Evolutionary conservation across 2,797 vertebrate genomes (phyloP).

Genomic region (Megaceryle alcyon): DNA sequence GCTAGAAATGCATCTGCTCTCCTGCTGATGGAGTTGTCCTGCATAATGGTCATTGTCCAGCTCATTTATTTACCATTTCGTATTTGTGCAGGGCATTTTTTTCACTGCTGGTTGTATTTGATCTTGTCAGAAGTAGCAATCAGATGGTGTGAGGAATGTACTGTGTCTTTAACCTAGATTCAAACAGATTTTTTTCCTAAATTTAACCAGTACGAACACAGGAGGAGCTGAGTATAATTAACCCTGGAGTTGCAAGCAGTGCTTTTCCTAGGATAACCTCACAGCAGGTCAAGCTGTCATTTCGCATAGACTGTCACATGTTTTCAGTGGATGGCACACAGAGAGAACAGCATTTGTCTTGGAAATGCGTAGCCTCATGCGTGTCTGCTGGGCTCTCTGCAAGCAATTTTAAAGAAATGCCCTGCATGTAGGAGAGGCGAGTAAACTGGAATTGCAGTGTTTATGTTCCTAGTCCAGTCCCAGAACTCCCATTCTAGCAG

Average conservation of each 20-base stretch:
- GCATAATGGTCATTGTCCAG: neutral
- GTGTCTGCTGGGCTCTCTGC: neutral
- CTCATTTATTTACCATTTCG: neutral
- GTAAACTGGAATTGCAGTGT: neutral
- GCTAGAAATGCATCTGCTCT: neutral
- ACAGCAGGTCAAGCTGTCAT: slow-evolving; percentile 14
- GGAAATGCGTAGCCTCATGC: neutral
- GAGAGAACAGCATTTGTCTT: neutral
- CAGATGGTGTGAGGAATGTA: neutral
- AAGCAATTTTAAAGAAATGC: neutral
- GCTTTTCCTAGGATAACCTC: slow-evolving; percentile 28
- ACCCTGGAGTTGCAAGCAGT: slow-evolving; percentile 6
- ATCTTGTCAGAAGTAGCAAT: neutral
- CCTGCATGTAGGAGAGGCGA: neutral
- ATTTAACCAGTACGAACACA: slow-evolving; percentile 44
- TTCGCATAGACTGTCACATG: slow-evolving; percentile 9
- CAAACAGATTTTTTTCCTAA: slow-evolving; percentile 53
- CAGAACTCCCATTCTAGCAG: neutral
- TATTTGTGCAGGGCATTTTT: neutral
- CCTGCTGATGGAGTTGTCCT: neutral
- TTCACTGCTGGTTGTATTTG: neutral
- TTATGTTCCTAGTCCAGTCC: neutral
- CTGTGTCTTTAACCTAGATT: slow-evolving; percentile 34
- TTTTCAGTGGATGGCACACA: slow-evolving; percentile 31
- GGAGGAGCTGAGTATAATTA: slow-evolving; percentile 25